Base-by-base conservation (phyloP, 2,797 vertebrate genomes). In the Catostomus latipinnis region DNA sequence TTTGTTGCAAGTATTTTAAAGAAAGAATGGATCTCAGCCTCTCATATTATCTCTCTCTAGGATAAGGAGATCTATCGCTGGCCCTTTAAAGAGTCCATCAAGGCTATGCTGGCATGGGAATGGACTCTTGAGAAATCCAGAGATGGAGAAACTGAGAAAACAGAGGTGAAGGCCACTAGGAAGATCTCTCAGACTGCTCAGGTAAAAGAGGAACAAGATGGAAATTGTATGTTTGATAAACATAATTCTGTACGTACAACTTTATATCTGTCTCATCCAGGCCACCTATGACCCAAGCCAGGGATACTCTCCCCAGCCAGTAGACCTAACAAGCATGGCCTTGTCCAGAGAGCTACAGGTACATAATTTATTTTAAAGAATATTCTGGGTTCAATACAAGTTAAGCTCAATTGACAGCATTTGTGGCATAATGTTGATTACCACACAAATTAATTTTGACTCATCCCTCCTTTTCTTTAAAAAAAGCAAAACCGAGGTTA, bases 11-110 rank as follows among this genome's bases (percentile, higher is more conserved):
- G 34, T 18, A 52, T 53, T 22, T 6, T 6, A 12, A 12, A n/a
- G 43, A 70, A 50, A 6, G 56, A 16, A 58, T 4, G 4, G n/a
- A 34, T 34, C 34, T 65, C 10, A 50, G 6, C 58, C 3, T 81
- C 48, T 13, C 1, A 43, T 46, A 66, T 14, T 43, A 1, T 87
- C 70, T 58, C 72, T 71, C 57, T 67, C 82, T 68, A 98, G 97
- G 97, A 99, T 91, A 97, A 98, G 83, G 97, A 99, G 90, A 99
- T 98, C 66, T 99, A 98, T 84, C 94, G 97, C 1, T 99, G 97
- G 97, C 97, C 97, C 62, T 97, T 98, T 84, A 98, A 99, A 88
- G 97, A 99, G 73, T 99, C 97, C 1, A 74, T 98, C 80, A 99
- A 99, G 88, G 97, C 97, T 83, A 98, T 98, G 97, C 88, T 98